These are phyloP conservation scores for Tuberolachnus salignus DNA, from an alignment of 2,888 invertebrate genomes.

Conservation along the genomic window DNA sequence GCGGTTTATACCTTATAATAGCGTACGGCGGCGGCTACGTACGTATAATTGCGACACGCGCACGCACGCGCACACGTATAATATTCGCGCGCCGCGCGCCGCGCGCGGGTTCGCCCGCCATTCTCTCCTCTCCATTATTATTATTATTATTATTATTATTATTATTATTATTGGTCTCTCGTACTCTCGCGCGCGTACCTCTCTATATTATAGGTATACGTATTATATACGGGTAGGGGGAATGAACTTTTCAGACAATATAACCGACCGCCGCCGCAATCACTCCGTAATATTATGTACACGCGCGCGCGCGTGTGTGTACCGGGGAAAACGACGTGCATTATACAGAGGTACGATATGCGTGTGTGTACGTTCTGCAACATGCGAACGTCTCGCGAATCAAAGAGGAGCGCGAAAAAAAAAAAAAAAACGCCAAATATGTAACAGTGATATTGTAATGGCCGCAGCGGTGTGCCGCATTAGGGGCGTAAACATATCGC, in stretches of 20 bases:
- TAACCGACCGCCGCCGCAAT: not conserved
- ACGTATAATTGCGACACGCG: conserved; percentile 14
- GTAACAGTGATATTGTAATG: no score
- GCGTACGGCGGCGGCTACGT: not conserved
- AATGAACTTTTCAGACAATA: conserved; percentile 55
- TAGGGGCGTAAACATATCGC: no score
- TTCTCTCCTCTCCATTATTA: conserved; percentile 31
- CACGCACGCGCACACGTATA: not conserved
- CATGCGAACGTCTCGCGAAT: conserved; percentile 32
- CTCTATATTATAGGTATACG: no score
- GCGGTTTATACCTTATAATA: not conserved
- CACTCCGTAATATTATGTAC: conserved; percentile 2
- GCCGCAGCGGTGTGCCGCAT: no score
- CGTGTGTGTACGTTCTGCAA: conserved; percentile 28
- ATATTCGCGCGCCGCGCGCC: not conserved
- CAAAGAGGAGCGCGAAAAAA: not conserved
- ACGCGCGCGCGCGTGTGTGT: not conserved
- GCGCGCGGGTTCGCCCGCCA: not conserved
- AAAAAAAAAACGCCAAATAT: not conserved
- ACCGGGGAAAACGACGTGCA: no score
- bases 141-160: no score
- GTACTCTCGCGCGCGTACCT: no score
- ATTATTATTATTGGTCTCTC: not conserved
- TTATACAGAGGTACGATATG: no score
- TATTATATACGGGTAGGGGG: conserved; percentile 26